A percentile compares a stretch with the other conserved stretches of the same genome.
Conservation (phyloP, 1,140 invertebrate species). For the Steinernema khuongi region DNA sequence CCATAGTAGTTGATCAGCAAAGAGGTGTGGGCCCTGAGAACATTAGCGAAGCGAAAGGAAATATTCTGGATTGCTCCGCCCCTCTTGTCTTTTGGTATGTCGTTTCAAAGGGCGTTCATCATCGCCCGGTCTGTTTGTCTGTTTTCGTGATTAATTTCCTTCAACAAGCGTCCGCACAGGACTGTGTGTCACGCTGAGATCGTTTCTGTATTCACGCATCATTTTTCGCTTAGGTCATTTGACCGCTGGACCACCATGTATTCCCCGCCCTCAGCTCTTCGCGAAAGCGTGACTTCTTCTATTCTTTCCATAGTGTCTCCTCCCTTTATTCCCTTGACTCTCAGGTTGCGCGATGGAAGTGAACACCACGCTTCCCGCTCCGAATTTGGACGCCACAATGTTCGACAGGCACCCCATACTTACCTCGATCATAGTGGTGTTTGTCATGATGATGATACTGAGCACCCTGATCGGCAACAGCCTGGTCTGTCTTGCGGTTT, state of each 20-base stretch:
- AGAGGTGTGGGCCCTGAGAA: too few species aligned
- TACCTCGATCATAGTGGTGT: constrained; percentile 43
- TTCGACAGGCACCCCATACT: constrained; percentile 36
- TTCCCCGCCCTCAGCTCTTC: not conserved
- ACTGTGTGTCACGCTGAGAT: too few species aligned
- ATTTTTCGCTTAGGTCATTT: not conserved
- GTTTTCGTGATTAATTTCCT: not conserved
- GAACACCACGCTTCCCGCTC: not conserved
- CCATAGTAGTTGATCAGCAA: too few species aligned
- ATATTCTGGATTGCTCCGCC: not conserved
- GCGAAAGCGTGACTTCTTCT: not conserved
- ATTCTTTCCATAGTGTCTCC: not conserved
- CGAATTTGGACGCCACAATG: not conserved
- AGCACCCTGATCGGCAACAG: constrained; percentile 61
- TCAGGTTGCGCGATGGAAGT: not conserved
- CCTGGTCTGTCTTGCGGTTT: constrained; percentile 63
- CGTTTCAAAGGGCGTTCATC: not conserved
- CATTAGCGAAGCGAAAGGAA: not conserved
- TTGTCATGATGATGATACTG: constrained; percentile 59
- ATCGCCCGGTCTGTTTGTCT: not conserved
- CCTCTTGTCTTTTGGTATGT: constrained; percentile 6
- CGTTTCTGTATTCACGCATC: not conserved
- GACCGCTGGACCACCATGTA: not conserved
- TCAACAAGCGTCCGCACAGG: not conserved
- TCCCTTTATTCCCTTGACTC: not conserved